phyloP scores from a whole-genome alignment of 2,797 vertebrate species.

The Sebastes steindachneri region DNA sequence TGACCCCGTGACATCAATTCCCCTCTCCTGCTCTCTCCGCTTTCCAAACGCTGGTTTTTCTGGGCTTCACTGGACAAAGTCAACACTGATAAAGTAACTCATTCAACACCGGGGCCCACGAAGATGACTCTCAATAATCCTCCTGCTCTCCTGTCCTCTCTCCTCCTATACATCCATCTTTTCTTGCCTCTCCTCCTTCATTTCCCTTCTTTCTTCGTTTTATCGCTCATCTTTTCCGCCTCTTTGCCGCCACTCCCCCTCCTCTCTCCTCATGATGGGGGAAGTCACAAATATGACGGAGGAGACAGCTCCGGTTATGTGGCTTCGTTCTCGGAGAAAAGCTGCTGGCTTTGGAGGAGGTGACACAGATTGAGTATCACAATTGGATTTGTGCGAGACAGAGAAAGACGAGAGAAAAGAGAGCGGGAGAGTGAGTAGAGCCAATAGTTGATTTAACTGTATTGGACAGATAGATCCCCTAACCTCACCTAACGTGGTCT shows the following conservation, averaged over 20 bases:
- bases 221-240: background rate
- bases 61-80: background rate
- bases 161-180: background rate
- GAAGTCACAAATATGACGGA: background rate
- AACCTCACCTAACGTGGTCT: background rate
- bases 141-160: background rate
- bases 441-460: conserved; percentile 5
- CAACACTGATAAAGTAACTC: background rate
- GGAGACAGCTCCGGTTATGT: background rate
- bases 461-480: background rate
- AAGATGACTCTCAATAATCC: background rate
- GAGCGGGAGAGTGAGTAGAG: conserved; percentile 14
- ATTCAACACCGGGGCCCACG: background rate
- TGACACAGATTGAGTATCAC: conserved; percentile 27
- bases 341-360: conserved; percentile 24
- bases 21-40: background rate
- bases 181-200: background rate
- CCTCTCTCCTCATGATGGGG: background rate
- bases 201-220: background rate
- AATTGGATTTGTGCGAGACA: conserved; percentile 40
- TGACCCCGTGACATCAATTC: conserved; percentile 6
- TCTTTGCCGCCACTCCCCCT: background rate
- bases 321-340: conserved; percentile 17
- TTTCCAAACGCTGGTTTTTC: background rate
- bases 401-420: background rate